These are phyloP conservation scores for Agelastica alni DNA, from an alignment of 2,888 invertebrate species.

Conservation along the genomic window DNA sequence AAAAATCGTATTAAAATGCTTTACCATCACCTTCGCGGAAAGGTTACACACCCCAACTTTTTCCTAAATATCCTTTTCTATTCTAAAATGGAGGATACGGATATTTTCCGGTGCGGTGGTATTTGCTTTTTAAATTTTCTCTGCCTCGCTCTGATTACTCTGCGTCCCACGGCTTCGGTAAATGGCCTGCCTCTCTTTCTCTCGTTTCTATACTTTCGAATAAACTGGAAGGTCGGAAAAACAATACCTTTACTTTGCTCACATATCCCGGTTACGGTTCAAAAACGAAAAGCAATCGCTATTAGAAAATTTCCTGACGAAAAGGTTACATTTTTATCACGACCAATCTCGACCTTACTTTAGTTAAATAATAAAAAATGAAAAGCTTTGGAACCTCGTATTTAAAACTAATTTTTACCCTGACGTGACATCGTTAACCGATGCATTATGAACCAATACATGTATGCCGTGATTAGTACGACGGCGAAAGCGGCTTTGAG, in stretches of 20 bases:
- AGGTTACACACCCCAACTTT: constrained; percentile 32
- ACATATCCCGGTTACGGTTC: constrained; percentile 11
- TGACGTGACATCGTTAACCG: too few species aligned
- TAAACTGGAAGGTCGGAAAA: constrained; percentile 22
- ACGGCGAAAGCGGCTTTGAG: too few species aligned
- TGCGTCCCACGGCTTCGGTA: too few species aligned
- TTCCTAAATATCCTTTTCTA: constrained; percentile 32
- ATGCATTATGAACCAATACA: too few species aligned
- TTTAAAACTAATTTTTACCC: too few species aligned
- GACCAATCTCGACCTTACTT: background rate
- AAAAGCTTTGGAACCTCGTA: too few species aligned
- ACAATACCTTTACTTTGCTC: constrained; percentile 21
- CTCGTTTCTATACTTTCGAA: constrained; percentile 17
- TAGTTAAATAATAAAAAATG: background rate
- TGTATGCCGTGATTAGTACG: too few species aligned
- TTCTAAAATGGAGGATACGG: constrained; percentile 33
- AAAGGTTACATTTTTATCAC: constrained; percentile 11
- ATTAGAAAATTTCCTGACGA: constrained; percentile 4
- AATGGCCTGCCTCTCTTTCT: constrained; percentile 13
- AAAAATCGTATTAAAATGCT: constrained; percentile 48
- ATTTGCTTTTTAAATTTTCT: constrained; percentile 39
- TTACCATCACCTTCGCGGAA: constrained; percentile 35
- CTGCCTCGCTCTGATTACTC: constrained; percentile 33
- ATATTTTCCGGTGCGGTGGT: constrained; percentile 31
- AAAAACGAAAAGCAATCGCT: constrained; percentile 7